Conservation (phyloP, 2,888 invertebrate genomes). For the Plebejus anna region DNA sequence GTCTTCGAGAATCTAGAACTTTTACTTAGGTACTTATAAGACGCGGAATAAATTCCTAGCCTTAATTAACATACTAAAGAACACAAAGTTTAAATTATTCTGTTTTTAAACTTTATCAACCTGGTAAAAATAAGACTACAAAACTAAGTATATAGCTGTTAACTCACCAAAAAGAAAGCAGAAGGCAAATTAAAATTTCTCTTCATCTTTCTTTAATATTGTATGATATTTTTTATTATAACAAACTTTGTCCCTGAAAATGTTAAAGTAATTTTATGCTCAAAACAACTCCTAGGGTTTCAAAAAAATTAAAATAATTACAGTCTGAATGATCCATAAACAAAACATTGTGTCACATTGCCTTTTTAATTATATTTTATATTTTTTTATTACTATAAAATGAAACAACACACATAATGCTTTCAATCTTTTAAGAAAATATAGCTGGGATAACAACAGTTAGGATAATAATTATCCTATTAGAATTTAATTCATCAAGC, state of each 20-base stretch:
- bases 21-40: background rate
- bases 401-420: background rate
- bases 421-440: background rate
- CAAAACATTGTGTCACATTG: background rate
- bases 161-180: background rate
- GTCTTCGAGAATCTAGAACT: slow-evolving; percentile 8
- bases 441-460: background rate
- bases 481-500: too few relatives aligned
- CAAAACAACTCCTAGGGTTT: background rate
- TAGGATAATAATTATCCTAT: too few relatives aligned
- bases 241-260: background rate
- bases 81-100: background rate
- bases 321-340: background rate
- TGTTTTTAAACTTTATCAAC: background rate
- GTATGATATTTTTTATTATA: background rate
- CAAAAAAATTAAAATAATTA: background rate
- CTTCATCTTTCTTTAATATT: background rate
- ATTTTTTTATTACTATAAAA: too few relatives aligned
- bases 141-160: background rate
- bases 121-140: background rate
- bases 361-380: background rate
- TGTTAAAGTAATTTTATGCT: background rate
- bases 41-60: background rate
- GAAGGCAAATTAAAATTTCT: background rate
- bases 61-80: background rate